Evolutionary conservation across 2,113 vertebrate species (phyloP).

Genomic region (Lota lota): DNA sequence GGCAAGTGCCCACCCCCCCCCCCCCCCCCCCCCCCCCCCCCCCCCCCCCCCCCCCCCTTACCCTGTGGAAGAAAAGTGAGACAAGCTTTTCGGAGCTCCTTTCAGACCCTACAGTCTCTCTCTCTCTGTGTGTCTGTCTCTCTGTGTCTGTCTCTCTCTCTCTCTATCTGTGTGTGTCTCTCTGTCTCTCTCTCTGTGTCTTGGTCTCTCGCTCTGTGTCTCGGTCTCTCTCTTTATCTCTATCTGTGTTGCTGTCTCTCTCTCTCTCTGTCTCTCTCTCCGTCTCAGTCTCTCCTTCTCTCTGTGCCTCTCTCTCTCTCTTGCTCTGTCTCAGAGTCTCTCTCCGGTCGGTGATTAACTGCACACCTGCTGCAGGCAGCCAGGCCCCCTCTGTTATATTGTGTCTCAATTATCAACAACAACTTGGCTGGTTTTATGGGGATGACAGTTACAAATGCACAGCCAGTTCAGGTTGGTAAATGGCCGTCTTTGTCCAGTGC

Average conservation of each 20-base stretch:
- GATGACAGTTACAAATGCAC: slow-evolving; percentile 67
- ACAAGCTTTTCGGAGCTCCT: no score
- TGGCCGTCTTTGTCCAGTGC: slow-evolving; percentile 44
- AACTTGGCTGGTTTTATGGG: slow-evolving; percentile 57
- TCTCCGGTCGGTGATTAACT: slow-evolving; percentile 64
- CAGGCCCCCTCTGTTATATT: slow-evolving; percentile 62
- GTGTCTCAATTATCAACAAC: slow-evolving; percentile 66
- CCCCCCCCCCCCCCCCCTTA: slow-evolving; percentile 17
- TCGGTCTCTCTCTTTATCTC: no score
- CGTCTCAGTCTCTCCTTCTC: no score
- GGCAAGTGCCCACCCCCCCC: no score
- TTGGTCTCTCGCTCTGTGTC: no score
- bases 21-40: background rate
- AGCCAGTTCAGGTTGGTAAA: slow-evolving; percentile 47
- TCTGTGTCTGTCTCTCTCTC: no score
- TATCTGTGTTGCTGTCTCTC: no score
- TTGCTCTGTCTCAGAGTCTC: background rate
- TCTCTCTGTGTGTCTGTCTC: no score
- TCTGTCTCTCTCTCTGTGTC: slow-evolving; percentile 19
- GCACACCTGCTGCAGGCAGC: slow-evolving; percentile 71
- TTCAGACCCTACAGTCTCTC: no score
- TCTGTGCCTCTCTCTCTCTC: background rate
- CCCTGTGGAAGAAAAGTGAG: background rate
- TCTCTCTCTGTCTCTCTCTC: no score
- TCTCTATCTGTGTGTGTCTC: background rate